Conservation (phyloP, 2,888 invertebrate species). For the Rhagonycha lutea region DNA sequence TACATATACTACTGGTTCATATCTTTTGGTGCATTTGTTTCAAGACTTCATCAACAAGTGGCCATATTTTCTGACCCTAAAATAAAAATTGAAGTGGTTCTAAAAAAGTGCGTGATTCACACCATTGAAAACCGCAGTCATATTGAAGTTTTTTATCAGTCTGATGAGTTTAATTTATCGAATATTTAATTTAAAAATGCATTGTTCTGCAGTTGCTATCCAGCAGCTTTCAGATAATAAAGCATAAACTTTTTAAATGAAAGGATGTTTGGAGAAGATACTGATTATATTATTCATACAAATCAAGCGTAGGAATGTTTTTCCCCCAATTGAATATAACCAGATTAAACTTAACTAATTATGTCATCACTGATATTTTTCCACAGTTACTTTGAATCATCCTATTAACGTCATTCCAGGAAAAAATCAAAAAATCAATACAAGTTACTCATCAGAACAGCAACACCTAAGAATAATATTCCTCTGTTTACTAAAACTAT, state of each 20-base stretch:
- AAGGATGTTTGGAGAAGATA: neutral
- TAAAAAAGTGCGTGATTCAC: neutral
- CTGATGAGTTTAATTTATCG: neutral
- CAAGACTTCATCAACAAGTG: conserved; percentile 12
- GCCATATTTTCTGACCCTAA: neutral
- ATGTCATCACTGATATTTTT: neutral
- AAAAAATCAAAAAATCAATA: neutral
- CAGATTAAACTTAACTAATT: neutral
- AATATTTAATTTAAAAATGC: neutral
- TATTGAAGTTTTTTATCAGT: neutral
- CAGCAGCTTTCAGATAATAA: neutral
- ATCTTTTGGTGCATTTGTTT: neutral
- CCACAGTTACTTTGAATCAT: neutral
- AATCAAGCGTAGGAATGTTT: neutral
- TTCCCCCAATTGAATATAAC: neutral
- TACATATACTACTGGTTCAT: neutral
- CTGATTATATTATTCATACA: neutral
- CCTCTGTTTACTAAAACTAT: no score
- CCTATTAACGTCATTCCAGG: neutral
- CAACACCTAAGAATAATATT: neutral
- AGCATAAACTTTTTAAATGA: neutral
- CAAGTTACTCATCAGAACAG: neutral
- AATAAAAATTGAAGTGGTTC: neutral
- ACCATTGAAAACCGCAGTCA: neutral
- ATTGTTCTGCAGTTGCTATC: conserved; percentile 3